These are phyloP conservation scores for Mohoua ochrocephala DNA, from an alignment of 2,113 vertebrate species.

Conservation along the genomic window DNA sequence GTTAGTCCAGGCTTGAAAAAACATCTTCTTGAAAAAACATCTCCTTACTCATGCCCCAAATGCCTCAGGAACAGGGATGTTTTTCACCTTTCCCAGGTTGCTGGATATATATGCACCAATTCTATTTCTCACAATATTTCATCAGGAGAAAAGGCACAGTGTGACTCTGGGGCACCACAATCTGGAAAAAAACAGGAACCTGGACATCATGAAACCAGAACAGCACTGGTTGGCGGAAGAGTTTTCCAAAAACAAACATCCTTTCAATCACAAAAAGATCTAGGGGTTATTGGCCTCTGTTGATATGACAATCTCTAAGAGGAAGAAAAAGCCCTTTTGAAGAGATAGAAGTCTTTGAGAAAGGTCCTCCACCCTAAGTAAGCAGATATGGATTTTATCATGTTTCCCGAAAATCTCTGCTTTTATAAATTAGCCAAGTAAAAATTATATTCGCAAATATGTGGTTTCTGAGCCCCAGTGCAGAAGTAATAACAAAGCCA, in stretches of 20 bases:
- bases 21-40: not conserved
- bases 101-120: not conserved
- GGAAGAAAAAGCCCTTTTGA: not conserved
- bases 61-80: not conserved
- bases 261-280: not conserved
- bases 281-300: slow-evolving; percentile 15
- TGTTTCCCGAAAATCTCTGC: not conserved
- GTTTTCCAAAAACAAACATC: slow-evolving; percentile 17
- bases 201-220: not conserved
- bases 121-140: slow-evolving; percentile 3
- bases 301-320: slow-evolving; percentile 11
- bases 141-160: not conserved
- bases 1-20: not conserved
- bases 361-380: not conserved
- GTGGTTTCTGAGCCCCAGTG: not conserved
- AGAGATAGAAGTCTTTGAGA: not conserved
- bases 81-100: not conserved
- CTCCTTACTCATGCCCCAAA: not conserved
- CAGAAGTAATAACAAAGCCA: not conserved
- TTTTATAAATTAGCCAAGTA: not conserved
- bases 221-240: not conserved
- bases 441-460: not conserved
- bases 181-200: slow-evolving; percentile 35
- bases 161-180: not conserved
- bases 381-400: not conserved